A percentile compares a stretch with the other conserved stretches of the same genome.
Evolutionary conservation across 2,888 invertebrate genomes (phyloP).

Genomic region (Erynnis tages): DNA sequence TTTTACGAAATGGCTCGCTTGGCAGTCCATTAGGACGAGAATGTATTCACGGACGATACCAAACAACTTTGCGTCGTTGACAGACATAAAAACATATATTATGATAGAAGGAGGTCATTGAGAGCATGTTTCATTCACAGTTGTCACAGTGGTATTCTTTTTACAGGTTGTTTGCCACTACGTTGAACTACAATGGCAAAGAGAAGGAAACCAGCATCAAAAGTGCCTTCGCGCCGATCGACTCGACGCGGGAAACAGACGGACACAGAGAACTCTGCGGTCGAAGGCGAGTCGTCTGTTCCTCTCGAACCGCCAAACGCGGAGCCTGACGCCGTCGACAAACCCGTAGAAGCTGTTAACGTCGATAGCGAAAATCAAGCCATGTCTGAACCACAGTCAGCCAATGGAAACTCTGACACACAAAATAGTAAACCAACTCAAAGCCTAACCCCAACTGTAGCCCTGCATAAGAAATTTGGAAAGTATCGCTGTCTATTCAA

Average conservation of each 20-base stretch:
- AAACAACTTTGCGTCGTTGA: conserved; percentile 4
- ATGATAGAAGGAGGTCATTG: conserved; percentile 45
- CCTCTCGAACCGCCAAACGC: conserved; percentile 39
- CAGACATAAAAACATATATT: conserved; percentile 15
- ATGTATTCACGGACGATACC: conserved; percentile 1
- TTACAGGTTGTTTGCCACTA: conserved; percentile 57
- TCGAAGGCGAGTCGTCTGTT: conserved; percentile 52
- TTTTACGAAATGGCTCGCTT: background rate
- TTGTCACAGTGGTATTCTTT: conserved; percentile 37
- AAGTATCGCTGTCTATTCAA: conserved; percentile 78
- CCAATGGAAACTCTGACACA: conserved; percentile 39
- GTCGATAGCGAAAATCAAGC: conserved; percentile 29
- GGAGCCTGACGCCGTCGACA: conserved; percentile 35
- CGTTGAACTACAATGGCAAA: conserved; percentile 60
- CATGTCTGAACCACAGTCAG: conserved; percentile 24
- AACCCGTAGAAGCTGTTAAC: conserved; percentile 34
- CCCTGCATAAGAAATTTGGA: conserved; percentile 80
- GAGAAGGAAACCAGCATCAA: conserved; percentile 65
- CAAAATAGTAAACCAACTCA: conserved; percentile 44
- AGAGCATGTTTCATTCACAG: conserved; percentile 43
- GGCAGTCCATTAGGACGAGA: background rate
- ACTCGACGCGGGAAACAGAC: conserved; percentile 65
- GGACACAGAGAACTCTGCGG: conserved; percentile 38
- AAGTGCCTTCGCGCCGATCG: conserved; percentile 57
- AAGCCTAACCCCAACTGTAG: conserved; percentile 46